A percentile compares a stretch with the other conserved stretches of the same genome.
Conservation (phyloP, 2,888 invertebrate species). For the Tanypteryx hageni region DNA sequence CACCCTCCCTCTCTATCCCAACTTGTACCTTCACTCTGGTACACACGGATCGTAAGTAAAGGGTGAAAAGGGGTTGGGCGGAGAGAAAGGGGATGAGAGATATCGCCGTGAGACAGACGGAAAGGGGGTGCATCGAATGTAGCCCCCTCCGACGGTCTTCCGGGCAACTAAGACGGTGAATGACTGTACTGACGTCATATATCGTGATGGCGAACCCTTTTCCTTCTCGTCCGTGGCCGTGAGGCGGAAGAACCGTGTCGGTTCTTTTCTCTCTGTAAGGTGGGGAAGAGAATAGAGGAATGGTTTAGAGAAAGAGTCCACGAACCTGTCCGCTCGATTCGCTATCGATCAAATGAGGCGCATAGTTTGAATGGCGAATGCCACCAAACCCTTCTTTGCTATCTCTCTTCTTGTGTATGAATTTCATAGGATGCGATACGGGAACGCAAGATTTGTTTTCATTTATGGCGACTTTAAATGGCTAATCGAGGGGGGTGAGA, state of each 20-base stretch:
- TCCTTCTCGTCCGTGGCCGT: background rate
- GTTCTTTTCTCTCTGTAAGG: background rate
- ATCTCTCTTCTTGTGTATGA: background rate
- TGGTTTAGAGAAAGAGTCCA: background rate
- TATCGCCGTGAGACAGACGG: background rate
- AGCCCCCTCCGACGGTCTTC: background rate
- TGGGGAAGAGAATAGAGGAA: background rate
- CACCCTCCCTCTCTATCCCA: background rate
- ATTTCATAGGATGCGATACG: background rate
- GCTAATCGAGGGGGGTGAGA: too few relatives aligned
- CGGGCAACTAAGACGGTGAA: conserved; percentile 22
- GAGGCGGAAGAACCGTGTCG: conserved; percentile 14
- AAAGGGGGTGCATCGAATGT: background rate
- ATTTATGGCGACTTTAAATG: too few relatives aligned
- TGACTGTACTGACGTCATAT: conserved; percentile 37
- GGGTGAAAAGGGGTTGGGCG: background rate
- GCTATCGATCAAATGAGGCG: background rate
- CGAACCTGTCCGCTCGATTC: background rate
- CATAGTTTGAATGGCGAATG: background rate
- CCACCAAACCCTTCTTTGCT: background rate
- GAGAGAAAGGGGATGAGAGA: background rate
- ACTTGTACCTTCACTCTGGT: conserved; percentile 33
- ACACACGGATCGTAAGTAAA: conserved; percentile 1
- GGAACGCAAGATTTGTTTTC: too few relatives aligned
- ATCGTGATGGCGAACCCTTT: conserved; percentile 25